Evolutionary conservation across 2,113 vertebrate species (phyloP), one percentile per base, ranked within the genome.

Genomic region (Ctenodactylus gundi): DNA sequence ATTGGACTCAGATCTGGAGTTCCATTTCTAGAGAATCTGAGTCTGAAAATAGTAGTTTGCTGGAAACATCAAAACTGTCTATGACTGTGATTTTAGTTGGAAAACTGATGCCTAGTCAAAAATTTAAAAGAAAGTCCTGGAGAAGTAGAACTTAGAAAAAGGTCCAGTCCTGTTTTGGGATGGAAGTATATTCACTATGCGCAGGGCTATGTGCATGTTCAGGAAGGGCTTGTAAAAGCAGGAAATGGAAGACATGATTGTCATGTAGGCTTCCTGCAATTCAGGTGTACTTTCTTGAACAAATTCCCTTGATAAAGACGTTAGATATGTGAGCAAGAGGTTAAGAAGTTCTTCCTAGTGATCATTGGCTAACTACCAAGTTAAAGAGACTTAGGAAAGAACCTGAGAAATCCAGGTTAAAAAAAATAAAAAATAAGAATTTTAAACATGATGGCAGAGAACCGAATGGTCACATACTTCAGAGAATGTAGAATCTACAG

Each of bases 21-120:
- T 41, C 13, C 23, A 20, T 70, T 60, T 49, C 49, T 12, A 34
- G 89, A 29, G 92, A 49, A 73, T 17, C 55, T 34, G 5, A 53
- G 12, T 78, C 81, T 90, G 49, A 94, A 91, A 86, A 82, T 90
- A 92, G 60, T 39, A 34, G 13, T 77, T 49, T 94, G 25, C 29
- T 65, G 55, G 23, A 8, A 82, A 41, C 55, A 90, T 67, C 21
- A 58, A 58, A 78, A 62, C 39, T 70, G 46, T 62, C 36, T 25
- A 51, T 65, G 49, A 62, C 11, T 90, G 4, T 82, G 64, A 58
- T 62, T 92, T 90, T 34, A 86, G 36, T 60, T 87, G 57, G 31
- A 62, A 92, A 89, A 92, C 0, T 78, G n/a, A 53, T 75, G 10
- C 7, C 12, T 77, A 27, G 7, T 51, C 39, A 65, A 82, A 82